Base-by-base conservation (phyloP, 1,140 invertebrate genomes). In the Venturia canescens region DNA sequence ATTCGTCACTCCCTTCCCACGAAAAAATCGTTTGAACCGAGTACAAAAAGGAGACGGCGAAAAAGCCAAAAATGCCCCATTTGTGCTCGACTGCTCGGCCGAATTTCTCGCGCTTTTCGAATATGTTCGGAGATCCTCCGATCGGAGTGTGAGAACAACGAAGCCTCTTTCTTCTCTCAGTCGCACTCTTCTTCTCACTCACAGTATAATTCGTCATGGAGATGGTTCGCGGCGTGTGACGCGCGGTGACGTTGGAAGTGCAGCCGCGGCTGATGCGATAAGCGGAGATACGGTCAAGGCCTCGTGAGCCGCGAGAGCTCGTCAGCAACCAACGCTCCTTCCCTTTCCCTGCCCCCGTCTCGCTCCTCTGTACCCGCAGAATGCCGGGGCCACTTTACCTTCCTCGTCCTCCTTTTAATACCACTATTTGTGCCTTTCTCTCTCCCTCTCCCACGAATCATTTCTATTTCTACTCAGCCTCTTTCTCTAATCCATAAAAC, bases 211-310 rank as follows among this genome's bases (percentile, higher is more conserved):
- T 77, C 75, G 75, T 77, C 75, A 77, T 34, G 50, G 76, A 66
- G 76, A 57, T 67, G 80, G 70, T 77, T 63, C 71, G 57, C 71
- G 69, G 72, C 71, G 67, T 79, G 69, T 80, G 74, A 82, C 80
- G 71, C 86, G 84, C 80, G 81, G 84, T 85, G 83, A 88, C 81
- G 86, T 83, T 85, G 86, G 84, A 84, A 84, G 87, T 87, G 86
- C 85, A 89, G 84, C 83, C 77, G 82, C 85, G 87, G 84, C 84
- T 86, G 89, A 89, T 88, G 88, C 90, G 91, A 92, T 92, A 91
- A 92, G 90, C 89, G 83, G 86, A 91, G 91, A 92, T 92, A 92
- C 90, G 91, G 91, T 91, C 90, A 92, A 92, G 91, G 90, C 90
- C 90, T 91, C 83, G 86, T 77, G 60, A 60, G 75, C 60, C 66